Base-by-base conservation (phyloP, 2,888 invertebrate genomes). In the Eurois occulta region DNA sequence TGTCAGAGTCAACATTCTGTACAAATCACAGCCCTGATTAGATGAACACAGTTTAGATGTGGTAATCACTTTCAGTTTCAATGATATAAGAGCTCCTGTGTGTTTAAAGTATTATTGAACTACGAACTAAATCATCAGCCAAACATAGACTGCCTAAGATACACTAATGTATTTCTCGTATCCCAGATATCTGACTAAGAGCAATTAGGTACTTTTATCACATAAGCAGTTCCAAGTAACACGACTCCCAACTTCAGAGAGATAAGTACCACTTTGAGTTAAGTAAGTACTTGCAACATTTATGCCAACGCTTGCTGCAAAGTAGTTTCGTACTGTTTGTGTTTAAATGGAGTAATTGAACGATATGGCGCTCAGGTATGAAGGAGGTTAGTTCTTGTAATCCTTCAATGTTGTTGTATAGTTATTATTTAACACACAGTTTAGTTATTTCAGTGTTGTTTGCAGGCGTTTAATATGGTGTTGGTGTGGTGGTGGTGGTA, bases 201-300 rank as follows among this genome's bases (percentile, higher is more conserved):
- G 64, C 38, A 74, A 81, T 85, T 41, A n/a, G n/a, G n/a, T n/a
- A 77, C 52, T 75, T 85, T 74, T 82, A 77, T 67, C 70, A 67
- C 67, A 70, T 71, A 75, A 86, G 66, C 72, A 64, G 55, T 70
- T 77, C 75, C 70, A 64, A 70, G 65, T 69, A 77, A 85, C 72
- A 64, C 58, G 65, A 55, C 10, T 43, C 38, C 41, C 24, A 82
- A 78, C 60, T 85, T 75, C 55, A 62, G 43, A 55, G 55, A 72
- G 64, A 78, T 84, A 83, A 86, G 78, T 46, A 78, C 64, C 66
- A 72, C 78, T 84, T 86, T 32, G 41, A 82, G 69, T 35, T 28
- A 72, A 85, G 68, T 81, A 68, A 69, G 77, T 62, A 73, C 78
- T 83, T 70, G 32, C 67, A 86, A 76, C 83, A 65, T 86, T 86